Conservation (phyloP, 64 coral and sea anemone genomes). For the Porites australiensis region DNA sequence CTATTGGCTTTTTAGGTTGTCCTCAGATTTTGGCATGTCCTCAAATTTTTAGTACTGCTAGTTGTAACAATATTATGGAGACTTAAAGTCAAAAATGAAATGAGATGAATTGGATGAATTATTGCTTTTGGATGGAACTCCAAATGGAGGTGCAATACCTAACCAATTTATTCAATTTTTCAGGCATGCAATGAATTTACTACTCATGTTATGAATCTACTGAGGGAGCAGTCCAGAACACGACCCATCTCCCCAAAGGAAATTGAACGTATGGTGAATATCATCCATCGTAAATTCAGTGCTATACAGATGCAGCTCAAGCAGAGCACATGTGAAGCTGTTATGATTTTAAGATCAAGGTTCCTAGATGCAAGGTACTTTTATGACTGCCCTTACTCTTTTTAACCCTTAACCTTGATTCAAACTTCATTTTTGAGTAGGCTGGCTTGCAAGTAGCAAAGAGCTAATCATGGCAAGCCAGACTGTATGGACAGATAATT, state of each 20-base stretch:
- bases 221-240: constrained; percentile 96
- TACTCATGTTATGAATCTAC: constrained; percentile 99
- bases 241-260: constrained; percentile 97
- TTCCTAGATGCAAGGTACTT: constrained; percentile 98
- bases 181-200: constrained; percentile 99
- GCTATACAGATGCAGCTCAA: constrained; percentile 99
- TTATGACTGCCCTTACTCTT: not conserved
- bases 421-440: too few species aligned
- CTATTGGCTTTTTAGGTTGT: too few species aligned
- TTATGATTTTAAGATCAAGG: constrained; percentile 98
- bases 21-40: too few species aligned
- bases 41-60: too few species aligned
- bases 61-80: too few species aligned
- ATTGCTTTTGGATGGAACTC: too few species aligned
- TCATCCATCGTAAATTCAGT: constrained; percentile 99
- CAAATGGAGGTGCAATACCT: not conserved
- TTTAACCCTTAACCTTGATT: too few species aligned
- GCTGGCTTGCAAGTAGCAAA: too few species aligned
- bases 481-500: too few species aligned
- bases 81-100: too few species aligned
- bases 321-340: constrained; percentile 99
- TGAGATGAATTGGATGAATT: too few species aligned
- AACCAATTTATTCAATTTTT: not conserved
- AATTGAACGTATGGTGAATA: constrained; percentile 97
- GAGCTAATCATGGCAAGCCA: too few species aligned